Evolutionary conservation across 2,888 invertebrate species (phyloP), one percentile per base, ranked within the genome.

Genomic region (Xanthia togata): DNA sequence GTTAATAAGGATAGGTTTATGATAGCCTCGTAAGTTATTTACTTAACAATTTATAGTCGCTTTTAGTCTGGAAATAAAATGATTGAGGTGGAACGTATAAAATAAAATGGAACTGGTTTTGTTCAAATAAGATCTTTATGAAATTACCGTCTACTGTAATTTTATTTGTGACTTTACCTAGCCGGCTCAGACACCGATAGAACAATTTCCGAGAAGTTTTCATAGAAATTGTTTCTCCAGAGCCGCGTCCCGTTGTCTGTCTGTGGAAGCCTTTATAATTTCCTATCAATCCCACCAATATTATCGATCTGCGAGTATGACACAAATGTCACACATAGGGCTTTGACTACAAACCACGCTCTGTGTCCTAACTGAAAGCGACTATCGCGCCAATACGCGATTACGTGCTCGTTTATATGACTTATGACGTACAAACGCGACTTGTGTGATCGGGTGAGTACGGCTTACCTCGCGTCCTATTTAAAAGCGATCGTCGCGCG

Each of bases 1-100:
- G 78, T 81, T 79, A 75, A 86, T 81, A 73, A 59, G 70, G 79
- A 74, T 80, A 38, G 76, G 70, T 81, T 88, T 79, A 79, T 79
- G 67, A 86, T 83, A 70, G 67, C 71, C 23, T 59, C 41, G 63
- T 75, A 76, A 86, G 78, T 76, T 77, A 44, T 62, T 44, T 84
- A 65, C 81, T 81, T 77, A 84, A 73, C 62, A n/a, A 76, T 84
- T 87, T 87, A 84, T 82, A 57, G 71, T 60, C 31, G 44, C 64
- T 65, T 75, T 76, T 76, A 85, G 68, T 57, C 77, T 55, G 53
- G 23, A 69, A 69, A 76, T 82, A 71, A 82, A 82, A 82, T 75
- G 70, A 62, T 60, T 62, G 74, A 70, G 62, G 55, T 81, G 47
- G 70, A 85, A 82, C 41, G 55, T 57, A 68, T 20, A 69, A n/a